Evolutionary conservation across 2,888 invertebrate genomes (phyloP).

Genomic region (Terebella lapidaria): DNA sequence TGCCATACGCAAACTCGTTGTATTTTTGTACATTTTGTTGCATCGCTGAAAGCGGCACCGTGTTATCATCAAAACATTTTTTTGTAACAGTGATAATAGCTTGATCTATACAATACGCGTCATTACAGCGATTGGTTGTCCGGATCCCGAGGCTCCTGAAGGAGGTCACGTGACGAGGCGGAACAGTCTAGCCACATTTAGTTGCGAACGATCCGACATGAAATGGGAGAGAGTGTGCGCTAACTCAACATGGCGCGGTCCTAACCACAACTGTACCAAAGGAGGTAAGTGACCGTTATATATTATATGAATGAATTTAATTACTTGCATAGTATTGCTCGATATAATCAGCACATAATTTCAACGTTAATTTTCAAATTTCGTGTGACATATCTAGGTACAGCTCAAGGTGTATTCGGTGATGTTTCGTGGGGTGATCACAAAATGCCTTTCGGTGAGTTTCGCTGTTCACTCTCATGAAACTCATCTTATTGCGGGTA

Average conservation of each 20-base stretch:
- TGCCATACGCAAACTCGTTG: too few species aligned
- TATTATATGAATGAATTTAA: too few species aligned
- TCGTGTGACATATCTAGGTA: too few species aligned
- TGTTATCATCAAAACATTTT: too few species aligned
- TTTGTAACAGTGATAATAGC: too few species aligned
- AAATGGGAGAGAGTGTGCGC: background rate
- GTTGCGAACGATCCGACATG: background rate
- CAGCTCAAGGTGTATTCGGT: constrained; percentile 6
- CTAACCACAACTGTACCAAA: background rate
- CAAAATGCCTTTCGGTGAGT: constrained; percentile 13
- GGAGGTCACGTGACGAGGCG: background rate
- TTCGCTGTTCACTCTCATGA: background rate
- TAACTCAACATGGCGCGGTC: background rate
- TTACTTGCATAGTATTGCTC: too few species aligned
- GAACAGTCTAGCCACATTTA: background rate
- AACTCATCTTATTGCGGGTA: background rate
- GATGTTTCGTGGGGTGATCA: constrained; percentile 12
- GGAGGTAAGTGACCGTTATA: background rate
- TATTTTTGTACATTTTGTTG: too few species aligned
- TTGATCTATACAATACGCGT: background rate
- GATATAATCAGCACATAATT: too few species aligned
- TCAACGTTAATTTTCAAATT: too few species aligned
- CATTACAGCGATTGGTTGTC: background rate
- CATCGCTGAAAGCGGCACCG: too few species aligned
- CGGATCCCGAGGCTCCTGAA: background rate